A percentile compares a stretch with the other conserved stretches of the same genome.
Conservation (phyloP, 1,140 invertebrate species). For the Phthorimaea operculella region DNA sequence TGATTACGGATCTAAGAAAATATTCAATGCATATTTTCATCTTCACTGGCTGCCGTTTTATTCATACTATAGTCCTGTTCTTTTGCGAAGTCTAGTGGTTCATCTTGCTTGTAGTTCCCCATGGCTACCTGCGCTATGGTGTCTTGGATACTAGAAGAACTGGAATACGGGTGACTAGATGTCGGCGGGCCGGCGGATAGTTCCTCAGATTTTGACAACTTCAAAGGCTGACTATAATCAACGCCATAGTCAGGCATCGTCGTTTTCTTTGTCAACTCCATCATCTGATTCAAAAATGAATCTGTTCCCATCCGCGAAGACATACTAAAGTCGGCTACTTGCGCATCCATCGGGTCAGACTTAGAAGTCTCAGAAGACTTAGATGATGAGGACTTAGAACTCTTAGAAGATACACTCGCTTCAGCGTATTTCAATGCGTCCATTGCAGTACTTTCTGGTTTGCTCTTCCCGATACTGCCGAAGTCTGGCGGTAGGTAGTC, state of each 20-base stretch:
- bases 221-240: conserved; percentile 55
- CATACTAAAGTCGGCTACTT: conserved; percentile 46
- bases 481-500: conserved; percentile 65
- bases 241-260: conserved; percentile 59
- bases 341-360: conserved; percentile 35
- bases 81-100: conserved; percentile 50
- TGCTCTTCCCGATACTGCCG: conserved; percentile 56
- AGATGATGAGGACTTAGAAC: neutral
- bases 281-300: conserved; percentile 65
- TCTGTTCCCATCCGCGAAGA: conserved; percentile 49
- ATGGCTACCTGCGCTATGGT: conserved; percentile 56
- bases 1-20: no score
- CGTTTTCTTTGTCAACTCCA: conserved; percentile 64
- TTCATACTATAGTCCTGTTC: conserved; percentile 47
- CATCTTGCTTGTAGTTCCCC: conserved; percentile 56
- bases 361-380: conserved; percentile 29
- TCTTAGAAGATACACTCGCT: conserved; percentile 33
- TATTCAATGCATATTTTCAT: conserved; percentile 21
- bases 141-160: conserved; percentile 52
- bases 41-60: conserved; percentile 37
- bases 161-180: conserved; percentile 52
- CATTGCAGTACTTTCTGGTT: conserved; percentile 36
- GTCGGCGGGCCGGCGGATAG: conserved; percentile 34
- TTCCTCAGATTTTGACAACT: conserved; percentile 53
- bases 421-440: conserved; percentile 44